Base-by-base conservation (phyloP, 2,113 vertebrate species). In the Hylia prasina region DNA sequence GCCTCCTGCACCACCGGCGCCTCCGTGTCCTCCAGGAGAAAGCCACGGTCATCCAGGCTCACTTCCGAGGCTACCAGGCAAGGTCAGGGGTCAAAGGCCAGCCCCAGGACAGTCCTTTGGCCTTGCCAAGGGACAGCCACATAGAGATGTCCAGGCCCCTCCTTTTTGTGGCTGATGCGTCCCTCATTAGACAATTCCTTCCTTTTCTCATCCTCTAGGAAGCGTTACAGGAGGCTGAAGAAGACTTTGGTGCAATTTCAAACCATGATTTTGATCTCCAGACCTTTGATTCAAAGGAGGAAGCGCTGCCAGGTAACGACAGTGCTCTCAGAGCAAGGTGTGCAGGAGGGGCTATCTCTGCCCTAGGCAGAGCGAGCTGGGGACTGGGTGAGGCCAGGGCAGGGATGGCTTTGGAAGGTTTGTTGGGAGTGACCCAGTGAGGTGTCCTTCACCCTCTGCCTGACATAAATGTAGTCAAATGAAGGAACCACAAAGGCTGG, bases 31-130 rank as follows among this genome's bases (percentile, higher is more conserved):
- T 99, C 87, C 98, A 97, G 90, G 96, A 98, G 91, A 99, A 99
- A 85, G 98, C 98, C 93, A 98, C 98, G 1, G 10, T 99, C 75
- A 97, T 99, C 65, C 99, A 99, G 97, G 98, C 99, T 87, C 98
- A 99, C 85, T 98, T 99, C 89, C 92, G 98, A 89, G 99, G 99
- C 27, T 98, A 98, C 82, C 98, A 98, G 97, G 98, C 98, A 93
- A 99, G 99, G 99, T 99, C 58, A 97, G 96, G 51, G 50, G 21
- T 2, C 65, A n/a, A 39, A 47, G 33, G 10, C 27, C 65, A 73
- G 63, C 58, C 58, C 20, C 65, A 40, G 42, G 44, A 51, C 42
- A 66, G 83, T 44, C 22, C 47, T 72, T 53, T 68, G 57, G 56
- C 65, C 56, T 47, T 47, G 50, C 27, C 61, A 30, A 27, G 63